phyloP scores from a whole-genome alignment of 2,113 vertebrate species.

The Proterorhinus semilunaris region DNA sequence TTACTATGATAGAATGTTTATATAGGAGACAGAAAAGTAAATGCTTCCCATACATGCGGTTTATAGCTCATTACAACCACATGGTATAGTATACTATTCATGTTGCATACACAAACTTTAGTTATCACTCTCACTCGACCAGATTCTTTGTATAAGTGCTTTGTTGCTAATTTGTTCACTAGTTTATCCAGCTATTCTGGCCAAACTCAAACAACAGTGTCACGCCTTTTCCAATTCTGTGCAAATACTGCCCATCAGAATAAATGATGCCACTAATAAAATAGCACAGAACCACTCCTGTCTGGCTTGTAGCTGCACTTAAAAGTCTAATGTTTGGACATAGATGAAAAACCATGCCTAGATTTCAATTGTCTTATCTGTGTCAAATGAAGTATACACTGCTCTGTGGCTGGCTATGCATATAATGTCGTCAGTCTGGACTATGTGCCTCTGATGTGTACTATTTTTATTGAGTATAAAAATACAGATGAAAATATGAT shows the following conservation, averaged over 20 bases:
- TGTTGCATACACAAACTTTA: not conserved
- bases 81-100: too few relatives aligned
- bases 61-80: too few relatives aligned
- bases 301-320: not conserved
- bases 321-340: not conserved
- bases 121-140: not conserved
- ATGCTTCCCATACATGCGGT: not conserved
- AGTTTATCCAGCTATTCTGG: not conserved
- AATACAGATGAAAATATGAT: not conserved
- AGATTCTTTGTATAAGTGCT: not conserved
- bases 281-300: not conserved
- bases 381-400: not conserved
- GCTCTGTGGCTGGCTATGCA: too few relatives aligned
- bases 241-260: not conserved
- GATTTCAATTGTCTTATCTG: not conserved
- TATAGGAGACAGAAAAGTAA: slow-evolving; percentile 1
- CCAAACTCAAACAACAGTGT: not conserved
- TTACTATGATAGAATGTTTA: slow-evolving; percentile 11
- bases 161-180: not conserved
- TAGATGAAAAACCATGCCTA: not conserved
- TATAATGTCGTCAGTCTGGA: too few relatives aligned
- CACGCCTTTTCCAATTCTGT: not conserved
- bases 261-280: not conserved
- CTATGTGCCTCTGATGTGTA: not conserved
- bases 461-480: not conserved